Evolutionary conservation across 1,140 invertebrate species (phyloP).

Genomic region (Oedothorax gibbosus): DNA sequence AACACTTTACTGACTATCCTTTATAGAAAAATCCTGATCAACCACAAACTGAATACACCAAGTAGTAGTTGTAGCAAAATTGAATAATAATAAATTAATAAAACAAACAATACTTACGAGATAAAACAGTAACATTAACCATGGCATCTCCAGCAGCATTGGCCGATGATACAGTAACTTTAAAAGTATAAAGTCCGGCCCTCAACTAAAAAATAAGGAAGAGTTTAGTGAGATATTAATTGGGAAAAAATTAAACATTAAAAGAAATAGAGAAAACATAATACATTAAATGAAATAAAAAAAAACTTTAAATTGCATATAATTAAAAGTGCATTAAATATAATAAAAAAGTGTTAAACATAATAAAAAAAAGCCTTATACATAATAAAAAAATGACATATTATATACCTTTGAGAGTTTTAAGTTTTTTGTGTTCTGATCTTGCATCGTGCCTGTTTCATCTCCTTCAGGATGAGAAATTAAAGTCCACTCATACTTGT

Average conservation of each 20-base stretch:
- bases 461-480: conserved; percentile 80
- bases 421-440: conserved; percentile 80
- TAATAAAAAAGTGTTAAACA: too few species aligned
- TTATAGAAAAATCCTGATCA: too few species aligned
- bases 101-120: conserved; percentile 73
- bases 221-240: not conserved
- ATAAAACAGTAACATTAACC: conserved; percentile 91
- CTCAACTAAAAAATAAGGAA: conserved; percentile 66
- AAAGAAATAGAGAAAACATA: not conserved
- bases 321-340: not conserved
- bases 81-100: not conserved
- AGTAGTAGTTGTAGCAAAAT: too few species aligned
- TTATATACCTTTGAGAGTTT: conserved; percentile 67
- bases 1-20: too few species aligned
- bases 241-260: not conserved
- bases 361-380: too few species aligned
- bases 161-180: conserved; percentile 81
- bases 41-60: too few species aligned
- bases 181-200: conserved; percentile 89
- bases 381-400: too few species aligned
- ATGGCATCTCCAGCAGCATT: conserved; percentile 84
- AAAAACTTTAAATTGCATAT: not conserved
- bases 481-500: conserved; percentile 90
- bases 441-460: conserved; percentile 83
- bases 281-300: not conserved